Conservation (phyloP, 2,888 invertebrate species). For the Chaetoderma sp. region DNA sequence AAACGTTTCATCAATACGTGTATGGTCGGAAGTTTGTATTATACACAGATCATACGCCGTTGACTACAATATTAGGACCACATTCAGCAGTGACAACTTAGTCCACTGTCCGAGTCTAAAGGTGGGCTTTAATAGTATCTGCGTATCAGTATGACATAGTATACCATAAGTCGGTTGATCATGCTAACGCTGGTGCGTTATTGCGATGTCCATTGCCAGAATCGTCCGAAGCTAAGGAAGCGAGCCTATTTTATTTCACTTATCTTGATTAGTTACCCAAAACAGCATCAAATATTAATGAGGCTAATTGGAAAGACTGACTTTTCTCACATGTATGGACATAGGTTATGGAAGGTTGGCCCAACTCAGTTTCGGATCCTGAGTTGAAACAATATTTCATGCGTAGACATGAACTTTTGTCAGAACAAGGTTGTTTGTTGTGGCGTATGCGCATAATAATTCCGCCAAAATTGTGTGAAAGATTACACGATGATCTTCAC, state of each 20-base stretch:
- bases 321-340: conserved; percentile 25
- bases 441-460: conserved; percentile 38
- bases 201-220: too few species aligned
- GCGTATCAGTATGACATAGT: neutral
- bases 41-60: neutral
- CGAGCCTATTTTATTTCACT: too few species aligned
- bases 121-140: neutral
- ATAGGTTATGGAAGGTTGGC: conserved; percentile 27
- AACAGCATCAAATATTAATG: too few species aligned
- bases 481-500: conserved; percentile 45
- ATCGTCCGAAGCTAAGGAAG: too few species aligned
- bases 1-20: neutral
- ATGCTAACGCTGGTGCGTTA: too few species aligned
- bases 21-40: too few species aligned
- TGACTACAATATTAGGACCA: neutral
- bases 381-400: conserved; percentile 19
- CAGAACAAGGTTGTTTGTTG: conserved; percentile 23
- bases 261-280: too few species aligned
- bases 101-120: neutral
- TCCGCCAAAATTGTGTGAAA: conserved; percentile 29
- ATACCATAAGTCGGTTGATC: neutral
- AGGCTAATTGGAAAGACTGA: too few species aligned
- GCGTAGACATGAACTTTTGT: conserved; percentile 23
- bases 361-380: neutral
- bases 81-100: neutral